phyloP scores from a whole-genome alignment of 2,113 vertebrate genomes.

The Nycticorax nycticorax region DNA sequence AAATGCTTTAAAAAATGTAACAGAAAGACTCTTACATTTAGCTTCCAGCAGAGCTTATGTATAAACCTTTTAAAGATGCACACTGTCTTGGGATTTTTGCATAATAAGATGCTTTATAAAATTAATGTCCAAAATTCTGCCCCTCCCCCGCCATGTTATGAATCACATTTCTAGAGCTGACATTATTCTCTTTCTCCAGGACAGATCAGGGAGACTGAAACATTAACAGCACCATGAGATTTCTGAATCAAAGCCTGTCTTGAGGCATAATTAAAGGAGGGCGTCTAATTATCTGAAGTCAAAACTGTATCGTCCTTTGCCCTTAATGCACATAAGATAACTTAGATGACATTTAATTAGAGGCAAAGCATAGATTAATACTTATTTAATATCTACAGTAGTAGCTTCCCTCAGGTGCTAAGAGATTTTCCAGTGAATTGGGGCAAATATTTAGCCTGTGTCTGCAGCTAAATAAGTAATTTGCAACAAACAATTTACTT shows the following conservation, averaged over 20 bases:
- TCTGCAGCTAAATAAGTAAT: constrained; percentile 1
- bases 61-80: constrained; percentile 12
- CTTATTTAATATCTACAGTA: not conserved
- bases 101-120: constrained; percentile 21
- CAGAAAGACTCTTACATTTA: constrained; percentile 21
- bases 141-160: not conserved
- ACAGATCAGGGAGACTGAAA: not conserved
- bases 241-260: constrained; percentile 33
- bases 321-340: constrained; percentile 15
- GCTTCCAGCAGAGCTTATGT: constrained; percentile 1
- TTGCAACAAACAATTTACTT: not conserved
- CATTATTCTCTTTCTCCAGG: not conserved
- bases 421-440: not conserved
- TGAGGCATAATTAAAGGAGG: constrained; percentile 11
- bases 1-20: not conserved
- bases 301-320: constrained; percentile 45
- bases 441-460: not conserved
- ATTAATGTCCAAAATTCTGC: not conserved
- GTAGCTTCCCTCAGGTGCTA: not conserved
- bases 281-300: not conserved
- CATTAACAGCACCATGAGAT: not conserved
- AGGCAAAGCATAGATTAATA: constrained; percentile 19
- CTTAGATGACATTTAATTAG: constrained; percentile 55
- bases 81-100: constrained; percentile 3
- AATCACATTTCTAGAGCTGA: not conserved